These are phyloP conservation scores for Porites australiensis DNA, from an alignment of 64 coral and sea anemone species.

Conservation along the genomic window DNA sequence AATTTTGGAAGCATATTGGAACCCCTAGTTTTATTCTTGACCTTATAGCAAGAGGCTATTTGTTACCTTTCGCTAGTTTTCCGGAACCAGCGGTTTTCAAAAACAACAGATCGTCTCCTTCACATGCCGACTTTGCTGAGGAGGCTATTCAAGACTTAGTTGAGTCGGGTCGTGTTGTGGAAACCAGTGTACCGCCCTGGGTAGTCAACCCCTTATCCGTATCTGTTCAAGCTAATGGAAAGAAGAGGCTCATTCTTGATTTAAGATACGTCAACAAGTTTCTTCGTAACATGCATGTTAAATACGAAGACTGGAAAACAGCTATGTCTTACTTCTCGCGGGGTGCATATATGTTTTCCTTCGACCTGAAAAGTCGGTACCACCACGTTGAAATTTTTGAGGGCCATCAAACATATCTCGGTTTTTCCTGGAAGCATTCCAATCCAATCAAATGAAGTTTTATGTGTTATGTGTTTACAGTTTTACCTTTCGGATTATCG, in stretches of 20 bases:
- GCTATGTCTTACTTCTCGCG: background rate
- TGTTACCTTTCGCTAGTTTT: background rate
- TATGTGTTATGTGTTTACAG: conserved; percentile 36
- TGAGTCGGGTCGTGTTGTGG: background rate
- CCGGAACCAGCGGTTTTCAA: background rate
- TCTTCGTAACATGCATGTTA: conserved; percentile 19
- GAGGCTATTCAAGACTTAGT: conserved; percentile 30
- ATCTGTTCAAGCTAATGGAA: conserved; percentile 20
- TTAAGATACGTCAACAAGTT: conserved; percentile 66
- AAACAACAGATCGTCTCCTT: conserved; percentile 44
- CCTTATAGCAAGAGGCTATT: conserved; percentile 24
- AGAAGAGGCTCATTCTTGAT: conserved; percentile 60
- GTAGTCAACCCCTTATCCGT: conserved; percentile 62
- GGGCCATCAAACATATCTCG: background rate
- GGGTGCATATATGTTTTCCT: conserved; percentile 29
- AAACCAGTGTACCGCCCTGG: background rate
- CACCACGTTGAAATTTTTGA: conserved; percentile 25
- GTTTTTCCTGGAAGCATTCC: background rate
- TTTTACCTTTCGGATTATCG: conserved; percentile 29
- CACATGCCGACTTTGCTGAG: background rate
- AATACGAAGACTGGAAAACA: conserved; percentile 58
- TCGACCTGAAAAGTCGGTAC: conserved; percentile 24
- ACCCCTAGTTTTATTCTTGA: conserved; percentile 1
- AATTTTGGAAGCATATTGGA: conserved; percentile 54
- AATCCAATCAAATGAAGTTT: background rate